Evolutionary conservation across 2,888 invertebrate species (phyloP), one percentile per base, ranked within the genome.

Genomic region (Macrophya annulata): DNA sequence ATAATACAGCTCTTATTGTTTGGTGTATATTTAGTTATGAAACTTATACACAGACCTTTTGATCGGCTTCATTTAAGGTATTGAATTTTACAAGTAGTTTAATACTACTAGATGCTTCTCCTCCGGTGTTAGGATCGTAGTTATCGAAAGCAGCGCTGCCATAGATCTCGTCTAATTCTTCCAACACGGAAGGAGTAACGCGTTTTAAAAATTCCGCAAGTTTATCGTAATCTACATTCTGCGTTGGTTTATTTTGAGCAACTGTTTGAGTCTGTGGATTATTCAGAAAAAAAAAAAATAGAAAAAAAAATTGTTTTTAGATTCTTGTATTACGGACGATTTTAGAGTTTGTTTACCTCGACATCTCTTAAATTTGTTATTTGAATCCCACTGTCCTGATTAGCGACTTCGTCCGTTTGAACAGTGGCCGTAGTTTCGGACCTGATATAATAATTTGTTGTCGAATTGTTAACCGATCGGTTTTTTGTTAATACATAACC

Each of bases 151-250:
- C 91, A 86, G 88, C 89, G 55, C 88, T 91, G 9, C 90, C 92
- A 77, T 91, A 89, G 51, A 91, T 87, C 86, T 93, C 92, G 59
- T 93, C 93, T 25, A 93, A 88, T 31, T 90, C 91, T 84, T 92
- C 91, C 1, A 93, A 84, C 17, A 93, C 88, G 71, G 89, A 89
- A 15, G 93, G 93, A 2, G 92, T 90, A 8, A 93, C 91, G 51
- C 88, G 90, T 25, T 91, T 92, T 43, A 93, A 86, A 87, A 93
- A 93, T 31, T 87, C 87, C 48, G 91, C 91, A n/a, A 93, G 88
- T 84, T 88, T 92, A 1, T 90, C 88, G 85, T 92, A 90, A 88
- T 93, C 90, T 4, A 92, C 88, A 0, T 90, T 71, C 2, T 89
- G 87, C 4, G 87, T 86, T 4, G 45, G 17, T 83, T 87, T 88